A percentile compares a stretch with the other conserved stretches of the same genome.
phyloP scores from a whole-genome alignment of 2,113 vertebrate species.

The Plestiodon gilberti region DNA sequence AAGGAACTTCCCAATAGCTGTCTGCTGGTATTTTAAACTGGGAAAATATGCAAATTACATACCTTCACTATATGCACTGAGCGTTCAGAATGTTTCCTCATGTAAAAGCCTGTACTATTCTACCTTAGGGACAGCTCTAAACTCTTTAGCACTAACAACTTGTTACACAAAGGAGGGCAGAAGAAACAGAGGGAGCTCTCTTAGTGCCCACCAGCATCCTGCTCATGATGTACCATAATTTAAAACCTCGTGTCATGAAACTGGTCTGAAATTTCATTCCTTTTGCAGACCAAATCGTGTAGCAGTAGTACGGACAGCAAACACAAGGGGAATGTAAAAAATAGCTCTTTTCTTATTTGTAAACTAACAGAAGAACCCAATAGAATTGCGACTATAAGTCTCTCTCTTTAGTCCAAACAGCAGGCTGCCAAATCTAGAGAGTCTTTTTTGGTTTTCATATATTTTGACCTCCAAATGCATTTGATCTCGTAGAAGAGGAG shows the following conservation, averaged over 20 bases:
- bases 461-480: not conserved
- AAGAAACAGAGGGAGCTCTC: not conserved
- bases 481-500: not conserved
- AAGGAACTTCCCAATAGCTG: not conserved
- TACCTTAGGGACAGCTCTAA: not conserved
- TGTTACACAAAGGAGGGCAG: rapidly evolving
- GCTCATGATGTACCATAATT: not conserved
- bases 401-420: too few species aligned
- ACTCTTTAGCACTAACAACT: not conserved
- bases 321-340: not conserved
- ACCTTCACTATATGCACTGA: rapidly evolving
- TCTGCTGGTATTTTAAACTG: rapidly evolving
- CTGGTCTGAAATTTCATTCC: too few species aligned
- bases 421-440: not conserved
- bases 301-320: not conserved
- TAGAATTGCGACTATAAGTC: not conserved
- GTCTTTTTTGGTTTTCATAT: too few species aligned
- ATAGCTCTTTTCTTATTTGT: not conserved
- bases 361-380: not conserved
- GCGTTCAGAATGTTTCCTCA: rapidly evolving
- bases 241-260: rapidly evolving
- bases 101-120: rapidly evolving
- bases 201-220: rapidly evolving
- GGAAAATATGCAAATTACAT: rapidly evolving
- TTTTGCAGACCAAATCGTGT: not conserved